Conservation (phyloP, 2,113 vertebrate genomes). For the cattle (Bos taurus) region ARS-UCD2.0 NC_037329.1:37598501-37599000, state of each 20-base stretch:
- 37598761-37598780: background rate
- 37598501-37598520: background rate
- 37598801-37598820: constrained; percentile 8
- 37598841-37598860: background rate
- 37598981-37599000: background rate
- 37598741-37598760: background rate
- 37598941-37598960: background rate
- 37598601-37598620: background rate
- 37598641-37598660: background rate
- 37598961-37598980: background rate
- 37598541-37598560: background rate
- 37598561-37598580: background rate
- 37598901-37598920: background rate
- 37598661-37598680: background rate
- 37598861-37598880: background rate
- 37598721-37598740: background rate
- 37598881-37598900: background rate
- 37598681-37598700: constrained; percentile 25
- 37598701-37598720: background rate
- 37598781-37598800: background rate
- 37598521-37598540: background rate
- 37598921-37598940: background rate
- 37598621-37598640: constrained; percentile 17
- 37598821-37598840: background rate
- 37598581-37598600: background rate